phyloP scores from a whole-genome alignment of 2,797 vertebrate species.

The Rhinichthys osculus region DNA sequence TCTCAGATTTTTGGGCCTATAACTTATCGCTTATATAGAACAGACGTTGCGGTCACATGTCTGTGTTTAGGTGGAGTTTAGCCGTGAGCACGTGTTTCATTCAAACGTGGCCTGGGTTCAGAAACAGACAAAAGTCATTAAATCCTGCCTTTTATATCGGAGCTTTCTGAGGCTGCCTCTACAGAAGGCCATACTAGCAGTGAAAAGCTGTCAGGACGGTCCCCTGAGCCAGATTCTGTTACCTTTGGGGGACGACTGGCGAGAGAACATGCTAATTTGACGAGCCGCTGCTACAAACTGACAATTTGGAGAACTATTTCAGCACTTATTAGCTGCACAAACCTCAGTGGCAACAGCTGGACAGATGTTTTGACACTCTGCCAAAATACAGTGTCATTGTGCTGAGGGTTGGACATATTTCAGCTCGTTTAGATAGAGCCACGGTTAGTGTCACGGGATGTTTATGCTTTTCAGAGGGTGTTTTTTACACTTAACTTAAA shows the following conservation, averaged over 20 bases:
- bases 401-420: constrained; percentile 59
- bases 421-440: constrained; percentile 38
- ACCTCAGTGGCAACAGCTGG: constrained; percentile 64
- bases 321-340: constrained; percentile 72
- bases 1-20: neutral
- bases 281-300: constrained; percentile 59
- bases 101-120: constrained; percentile 72
- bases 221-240: constrained; percentile 72
- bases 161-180: constrained; percentile 56
- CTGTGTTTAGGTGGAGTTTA: neutral
- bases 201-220: constrained; percentile 67
- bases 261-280: constrained; percentile 76
- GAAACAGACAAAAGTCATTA: constrained; percentile 76
- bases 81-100: constrained; percentile 11
- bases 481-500: neutral
- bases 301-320: constrained; percentile 68
- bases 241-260: constrained; percentile 71
- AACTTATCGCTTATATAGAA: neutral
- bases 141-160: constrained; percentile 69
- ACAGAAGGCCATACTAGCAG: constrained; percentile 68
- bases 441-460: neutral
- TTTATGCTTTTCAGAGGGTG: neutral
- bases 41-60: neutral
- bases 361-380: constrained; percentile 72
- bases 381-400: constrained; percentile 73